phyloP scores from a whole-genome alignment of 1,140 invertebrate genomes.

The Bradynema listronoti region DNA sequence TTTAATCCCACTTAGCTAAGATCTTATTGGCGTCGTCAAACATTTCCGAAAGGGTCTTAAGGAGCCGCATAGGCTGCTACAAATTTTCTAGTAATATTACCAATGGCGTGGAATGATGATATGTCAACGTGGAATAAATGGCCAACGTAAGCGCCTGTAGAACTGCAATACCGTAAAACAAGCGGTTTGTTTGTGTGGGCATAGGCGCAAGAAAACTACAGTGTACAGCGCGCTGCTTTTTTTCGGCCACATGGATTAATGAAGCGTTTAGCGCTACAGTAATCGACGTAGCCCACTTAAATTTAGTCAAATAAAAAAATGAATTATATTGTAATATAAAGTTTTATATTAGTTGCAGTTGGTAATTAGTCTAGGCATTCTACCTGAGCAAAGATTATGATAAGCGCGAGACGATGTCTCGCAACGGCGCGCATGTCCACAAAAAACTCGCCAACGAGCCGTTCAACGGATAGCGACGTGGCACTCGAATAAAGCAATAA shows the following conservation, averaged over 20 bases:
- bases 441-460: constrained; percentile 27
- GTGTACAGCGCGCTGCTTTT: too few species aligned
- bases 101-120: constrained; percentile 19
- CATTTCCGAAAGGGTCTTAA: too few species aligned
- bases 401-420: too few species aligned
- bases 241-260: not conserved
- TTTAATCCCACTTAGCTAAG: not conserved
- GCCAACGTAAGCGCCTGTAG: constrained; percentile 29
- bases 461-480: constrained; percentile 21
- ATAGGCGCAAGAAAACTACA: constrained; percentile 15
- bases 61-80: not conserved
- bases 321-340: not conserved
- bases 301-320: too few species aligned
- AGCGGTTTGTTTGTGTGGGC: constrained; percentile 17
- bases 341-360: too few species aligned
- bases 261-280: not conserved
- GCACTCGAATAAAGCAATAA: constrained; percentile 23
- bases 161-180: constrained; percentile 20
- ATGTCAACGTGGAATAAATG: constrained; percentile 34
- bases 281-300: not conserved
- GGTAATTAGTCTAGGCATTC: too few species aligned
- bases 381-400: too few species aligned
- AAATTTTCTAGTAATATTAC: not conserved
- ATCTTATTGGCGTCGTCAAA: not conserved
- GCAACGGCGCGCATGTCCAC: too few species aligned